Percentiles rank a stretch among this genome's conserved stretches.
These are phyloP conservation scores for Suncus etruscus DNA, from an alignment of 2,113 vertebrate genomes.

Conservation along the genomic window DNA sequence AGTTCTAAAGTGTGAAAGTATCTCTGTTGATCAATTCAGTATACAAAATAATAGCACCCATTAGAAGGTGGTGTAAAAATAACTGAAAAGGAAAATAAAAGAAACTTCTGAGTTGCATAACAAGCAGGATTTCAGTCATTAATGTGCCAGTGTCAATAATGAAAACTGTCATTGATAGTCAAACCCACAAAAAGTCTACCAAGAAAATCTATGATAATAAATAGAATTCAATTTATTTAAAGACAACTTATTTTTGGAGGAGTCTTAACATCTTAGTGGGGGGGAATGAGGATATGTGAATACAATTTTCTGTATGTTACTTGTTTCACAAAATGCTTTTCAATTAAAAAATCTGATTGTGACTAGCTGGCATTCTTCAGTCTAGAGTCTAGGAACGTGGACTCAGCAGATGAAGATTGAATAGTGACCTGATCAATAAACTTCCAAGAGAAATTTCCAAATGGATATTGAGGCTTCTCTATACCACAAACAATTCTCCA, in stretches of 20 bases:
- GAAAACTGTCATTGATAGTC: background rate
- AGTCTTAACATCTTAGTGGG: background rate
- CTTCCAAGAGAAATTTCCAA: background rate
- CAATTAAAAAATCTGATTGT: background rate
- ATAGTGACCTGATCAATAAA: background rate
- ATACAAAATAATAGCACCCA: conserved; percentile 43
- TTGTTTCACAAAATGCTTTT: background rate
- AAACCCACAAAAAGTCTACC: background rate
- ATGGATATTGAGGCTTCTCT: background rate
- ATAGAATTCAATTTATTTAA: conserved; percentile 9
- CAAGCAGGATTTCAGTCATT: background rate
- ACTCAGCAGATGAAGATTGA: background rate
- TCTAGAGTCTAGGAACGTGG: background rate
- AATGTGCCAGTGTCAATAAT: background rate
- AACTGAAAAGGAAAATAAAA: background rate
- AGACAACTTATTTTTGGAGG: background rate
- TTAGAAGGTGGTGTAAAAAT: conserved; percentile 3
- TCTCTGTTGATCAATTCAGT: conserved; percentile 38
- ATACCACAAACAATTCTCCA: background rate
- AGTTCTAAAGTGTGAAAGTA: conserved; percentile 54
- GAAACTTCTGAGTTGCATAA: background rate
- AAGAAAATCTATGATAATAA: background rate
- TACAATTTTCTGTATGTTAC: background rate
- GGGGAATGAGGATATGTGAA: background rate
- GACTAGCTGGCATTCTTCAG: background rate